Evolutionary conservation across 2,797 vertebrate species (phyloP).

Genomic region (Poecilia velifera): DNA sequence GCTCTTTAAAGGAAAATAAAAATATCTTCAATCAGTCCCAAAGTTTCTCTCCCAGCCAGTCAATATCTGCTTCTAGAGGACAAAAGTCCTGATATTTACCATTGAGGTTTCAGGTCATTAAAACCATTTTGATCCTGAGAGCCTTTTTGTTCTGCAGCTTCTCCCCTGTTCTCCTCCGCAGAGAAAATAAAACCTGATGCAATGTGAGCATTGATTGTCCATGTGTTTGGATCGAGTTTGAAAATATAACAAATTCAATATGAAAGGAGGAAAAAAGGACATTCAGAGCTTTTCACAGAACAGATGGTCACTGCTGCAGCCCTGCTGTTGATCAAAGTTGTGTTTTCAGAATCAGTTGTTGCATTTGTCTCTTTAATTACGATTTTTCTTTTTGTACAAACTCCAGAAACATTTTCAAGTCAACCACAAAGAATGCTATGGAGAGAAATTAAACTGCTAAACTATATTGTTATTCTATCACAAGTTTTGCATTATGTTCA

Average conservation of each 20-base stretch:
- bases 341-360: background rate
- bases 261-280: background rate
- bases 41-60: slow-evolving; percentile 9
- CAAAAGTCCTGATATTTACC: slow-evolving; percentile 30
- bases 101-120: slow-evolving; percentile 41
- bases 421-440: background rate
- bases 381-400: background rate
- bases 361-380: background rate
- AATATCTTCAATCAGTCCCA: slow-evolving; percentile 16
- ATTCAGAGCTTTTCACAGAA: background rate
- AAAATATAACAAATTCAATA: background rate
- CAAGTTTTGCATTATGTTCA: background rate
- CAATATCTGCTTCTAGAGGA: background rate
- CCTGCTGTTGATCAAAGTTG: background rate
- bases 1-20: slow-evolving; percentile 7
- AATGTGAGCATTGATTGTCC: background rate
- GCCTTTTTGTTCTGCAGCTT: background rate
- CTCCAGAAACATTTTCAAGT: background rate
- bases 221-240: background rate
- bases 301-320: background rate
- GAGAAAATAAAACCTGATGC: slow-evolving; percentile 1
- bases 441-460: background rate
- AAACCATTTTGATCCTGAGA: slow-evolving; percentile 31
- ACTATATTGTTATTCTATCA: background rate
- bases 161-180: background rate